phyloP scores from a whole-genome alignment of 2,797 vertebrate species.

The Protosalanx chinensis region DNA sequence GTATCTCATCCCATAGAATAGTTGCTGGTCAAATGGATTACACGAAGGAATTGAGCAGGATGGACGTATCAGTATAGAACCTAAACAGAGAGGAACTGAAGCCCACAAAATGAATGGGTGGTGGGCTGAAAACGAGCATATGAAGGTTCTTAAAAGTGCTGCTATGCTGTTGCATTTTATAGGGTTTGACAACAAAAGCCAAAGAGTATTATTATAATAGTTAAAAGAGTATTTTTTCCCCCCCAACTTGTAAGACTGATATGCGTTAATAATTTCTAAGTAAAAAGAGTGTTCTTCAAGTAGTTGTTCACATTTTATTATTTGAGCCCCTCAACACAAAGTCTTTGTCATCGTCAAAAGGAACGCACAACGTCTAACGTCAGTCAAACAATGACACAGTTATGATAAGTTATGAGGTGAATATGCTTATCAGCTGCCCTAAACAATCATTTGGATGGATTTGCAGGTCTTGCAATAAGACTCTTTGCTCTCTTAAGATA shows the following conservation, averaged over 20 bases:
- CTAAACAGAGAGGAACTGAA: conserved; percentile 36
- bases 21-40: conserved; percentile 54
- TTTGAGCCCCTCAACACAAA: background rate
- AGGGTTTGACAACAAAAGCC: conserved; percentile 78
- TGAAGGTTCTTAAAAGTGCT: conserved; percentile 84
- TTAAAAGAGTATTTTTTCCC: conserved; percentile 51
- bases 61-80: conserved; percentile 57
- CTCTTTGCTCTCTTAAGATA: no score
- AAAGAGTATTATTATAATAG: conserved; percentile 85
- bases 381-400: no score
- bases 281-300: background rate
- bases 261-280: conserved; percentile 48
- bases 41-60: conserved; percentile 48
- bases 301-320: conserved; percentile 1
- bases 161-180: conserved; percentile 77
- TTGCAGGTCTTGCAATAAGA: background rate
- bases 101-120: conserved; percentile 45
- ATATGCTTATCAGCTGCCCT: conserved; percentile 1
- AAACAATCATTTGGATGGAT: conserved; percentile 1
- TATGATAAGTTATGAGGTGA: background rate
- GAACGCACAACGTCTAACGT: no score
- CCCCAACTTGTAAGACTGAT: conserved; percentile 60
- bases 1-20: conserved; percentile 28
- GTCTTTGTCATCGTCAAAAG: background rate
- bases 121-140: conserved; percentile 57